Evolutionary conservation across 2,113 vertebrate species (phyloP).

Genomic region (Rattus rattus): DNA sequence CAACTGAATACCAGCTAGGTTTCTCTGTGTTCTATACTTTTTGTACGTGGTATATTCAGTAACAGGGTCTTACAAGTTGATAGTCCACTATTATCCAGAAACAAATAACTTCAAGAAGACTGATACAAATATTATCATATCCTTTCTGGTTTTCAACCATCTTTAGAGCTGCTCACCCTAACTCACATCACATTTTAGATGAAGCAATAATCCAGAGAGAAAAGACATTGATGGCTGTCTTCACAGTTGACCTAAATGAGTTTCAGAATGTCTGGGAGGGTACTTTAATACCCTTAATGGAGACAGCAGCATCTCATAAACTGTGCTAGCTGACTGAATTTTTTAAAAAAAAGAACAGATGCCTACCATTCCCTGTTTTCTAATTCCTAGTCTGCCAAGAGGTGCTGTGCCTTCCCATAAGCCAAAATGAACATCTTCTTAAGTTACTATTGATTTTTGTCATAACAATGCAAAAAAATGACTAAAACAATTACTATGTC

Average conservation of each 20-base stretch:
- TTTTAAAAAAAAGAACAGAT: neutral
- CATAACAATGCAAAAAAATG: neutral
- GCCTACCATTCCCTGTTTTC: neutral
- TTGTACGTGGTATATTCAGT: neutral
- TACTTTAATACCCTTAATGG: neutral
- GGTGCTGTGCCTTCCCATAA: neutral
- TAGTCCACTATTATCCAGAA: neutral
- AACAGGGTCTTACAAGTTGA: neutral
- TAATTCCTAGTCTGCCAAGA: neutral
- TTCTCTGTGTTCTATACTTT: neutral
- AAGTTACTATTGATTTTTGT: neutral
- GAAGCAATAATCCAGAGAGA: neutral
- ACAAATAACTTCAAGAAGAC: conserved; percentile 25
- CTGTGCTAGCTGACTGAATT: neutral
- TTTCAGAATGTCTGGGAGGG: neutral
- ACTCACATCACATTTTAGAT: neutral
- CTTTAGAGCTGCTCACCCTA: neutral
- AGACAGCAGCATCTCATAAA: neutral
- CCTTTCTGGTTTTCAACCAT: conserved; percentile 1
- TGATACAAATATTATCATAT: neutral
- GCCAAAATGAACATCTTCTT: neutral
- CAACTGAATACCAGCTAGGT: neutral
- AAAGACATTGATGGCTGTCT: neutral
- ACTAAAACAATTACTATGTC: neutral
- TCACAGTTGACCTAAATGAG: neutral